Evolutionary conservation across 2,113 vertebrate species (phyloP).

Genomic region (Oreochromis aureus): DNA sequence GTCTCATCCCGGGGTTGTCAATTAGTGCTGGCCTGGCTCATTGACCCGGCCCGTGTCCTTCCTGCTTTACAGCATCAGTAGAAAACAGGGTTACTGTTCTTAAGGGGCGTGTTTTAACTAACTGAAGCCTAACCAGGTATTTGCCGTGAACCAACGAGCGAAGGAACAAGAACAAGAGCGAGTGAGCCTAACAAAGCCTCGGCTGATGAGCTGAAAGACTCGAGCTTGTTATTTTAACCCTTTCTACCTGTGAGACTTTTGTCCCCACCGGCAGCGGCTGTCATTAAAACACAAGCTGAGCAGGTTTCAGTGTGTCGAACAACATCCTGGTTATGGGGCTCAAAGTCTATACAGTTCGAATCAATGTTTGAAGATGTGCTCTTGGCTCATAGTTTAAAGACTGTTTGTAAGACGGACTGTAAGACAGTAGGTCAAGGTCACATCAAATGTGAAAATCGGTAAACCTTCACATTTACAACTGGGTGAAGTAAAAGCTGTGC

Average conservation of each 20-base stretch:
- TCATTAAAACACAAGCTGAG: not conserved
- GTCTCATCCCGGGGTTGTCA: not conserved
- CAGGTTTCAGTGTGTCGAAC: not conserved
- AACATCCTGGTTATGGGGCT: not conserved
- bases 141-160: not conserved
- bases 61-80: not conserved
- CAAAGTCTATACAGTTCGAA: not conserved
- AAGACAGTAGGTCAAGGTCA: not conserved
- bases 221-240: not conserved
- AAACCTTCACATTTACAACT: not conserved
- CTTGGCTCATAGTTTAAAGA: not conserved
- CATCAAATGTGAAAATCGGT: not conserved
- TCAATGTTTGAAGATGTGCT: not conserved
- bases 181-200: not conserved
- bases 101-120: not conserved
- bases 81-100: not conserved
- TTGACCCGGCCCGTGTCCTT: not conserved
- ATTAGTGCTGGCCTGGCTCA: not conserved
- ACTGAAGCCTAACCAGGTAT: not conserved
- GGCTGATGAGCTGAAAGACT: not conserved
- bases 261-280: not conserved
- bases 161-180: not conserved
- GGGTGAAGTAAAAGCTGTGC: not conserved
- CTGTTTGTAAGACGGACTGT: not conserved
- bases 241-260: not conserved